phyloP scores from a whole-genome alignment of 2,888 invertebrate species.

The Glyphotaelius pellucidus region DNA sequence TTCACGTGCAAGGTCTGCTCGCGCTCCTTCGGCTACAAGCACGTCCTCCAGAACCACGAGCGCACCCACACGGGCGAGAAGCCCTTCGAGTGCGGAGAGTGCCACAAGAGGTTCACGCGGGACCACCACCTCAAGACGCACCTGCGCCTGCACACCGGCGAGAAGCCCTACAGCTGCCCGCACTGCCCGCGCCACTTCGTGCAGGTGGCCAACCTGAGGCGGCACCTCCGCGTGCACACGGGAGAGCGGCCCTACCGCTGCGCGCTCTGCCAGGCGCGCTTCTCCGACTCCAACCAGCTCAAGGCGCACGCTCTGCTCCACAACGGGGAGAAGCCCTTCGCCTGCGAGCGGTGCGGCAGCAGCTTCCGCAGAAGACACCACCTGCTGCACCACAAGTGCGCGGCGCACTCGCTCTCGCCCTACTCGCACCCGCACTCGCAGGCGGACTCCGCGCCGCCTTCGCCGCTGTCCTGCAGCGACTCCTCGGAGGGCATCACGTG shows the following conservation, averaged over 20 bases:
- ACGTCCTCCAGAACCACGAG: conserved; percentile 95
- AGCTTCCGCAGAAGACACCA: conserved; percentile 92
- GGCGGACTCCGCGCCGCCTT: conserved; percentile 72
- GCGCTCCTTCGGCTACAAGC: conserved; percentile 94
- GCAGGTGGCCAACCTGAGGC: conserved; percentile 93
- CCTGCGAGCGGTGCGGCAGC: conserved; percentile 87
- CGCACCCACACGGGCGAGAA: conserved; percentile 97
- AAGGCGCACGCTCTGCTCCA: conserved; percentile 94
- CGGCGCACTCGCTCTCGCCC: conserved; percentile 69
- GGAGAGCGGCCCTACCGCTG: conserved; percentile 94
- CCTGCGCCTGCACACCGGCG: conserved; percentile 94
- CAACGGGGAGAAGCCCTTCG: conserved; percentile 93
- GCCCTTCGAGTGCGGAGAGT: conserved; percentile 94
- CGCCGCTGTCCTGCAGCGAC: conserved; percentile 73
- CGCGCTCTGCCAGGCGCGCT: conserved; percentile 89
- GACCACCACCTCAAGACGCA: conserved; percentile 97
- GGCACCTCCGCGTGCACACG: conserved; percentile 93
- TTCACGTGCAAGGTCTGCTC: conserved; percentile 93
- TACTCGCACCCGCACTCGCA: conserved; percentile 71
- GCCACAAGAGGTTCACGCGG: conserved; percentile 93
- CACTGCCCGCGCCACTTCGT: conserved; percentile 96
- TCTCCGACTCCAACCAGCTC: conserved; percentile 94
- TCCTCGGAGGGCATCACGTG: conserved; percentile 69
- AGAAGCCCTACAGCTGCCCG: conserved; percentile 94
- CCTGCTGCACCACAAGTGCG: conserved; percentile 89